These are phyloP conservation scores for Pseudorectes ferrugineus DNA, from an alignment of 2,113 vertebrate genomes.

Conservation along the genomic window DNA sequence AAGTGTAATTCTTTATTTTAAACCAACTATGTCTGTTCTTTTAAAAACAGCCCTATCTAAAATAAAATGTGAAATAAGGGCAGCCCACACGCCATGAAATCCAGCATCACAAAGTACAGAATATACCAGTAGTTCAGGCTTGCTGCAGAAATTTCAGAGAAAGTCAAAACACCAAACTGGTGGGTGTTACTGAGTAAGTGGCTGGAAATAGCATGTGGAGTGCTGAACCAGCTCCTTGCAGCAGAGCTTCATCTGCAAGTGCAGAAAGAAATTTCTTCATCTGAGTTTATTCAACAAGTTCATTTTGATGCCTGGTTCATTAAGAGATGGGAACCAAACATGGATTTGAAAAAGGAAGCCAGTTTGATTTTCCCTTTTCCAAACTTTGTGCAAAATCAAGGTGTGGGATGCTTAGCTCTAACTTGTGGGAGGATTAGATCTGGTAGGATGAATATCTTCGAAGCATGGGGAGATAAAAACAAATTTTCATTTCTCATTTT, in stretches of 20 bases:
- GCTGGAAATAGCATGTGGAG: not conserved
- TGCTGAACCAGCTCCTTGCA: slow-evolving; percentile 20
- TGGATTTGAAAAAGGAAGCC: not conserved
- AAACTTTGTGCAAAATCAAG: not conserved
- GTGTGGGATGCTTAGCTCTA: not conserved
- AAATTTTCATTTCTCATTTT: not conserved
- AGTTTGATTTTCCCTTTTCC: not conserved
- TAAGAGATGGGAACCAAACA: not conserved
- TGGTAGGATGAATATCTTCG: not conserved
- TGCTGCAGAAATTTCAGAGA: slow-evolving; percentile 32
- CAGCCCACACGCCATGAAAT: not conserved
- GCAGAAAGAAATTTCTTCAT: slow-evolving; percentile 21
- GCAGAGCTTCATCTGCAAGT: slow-evolving; percentile 19
- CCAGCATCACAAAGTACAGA: not conserved
- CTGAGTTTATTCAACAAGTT: slow-evolving; percentile 28
- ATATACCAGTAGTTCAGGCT: not conserved
- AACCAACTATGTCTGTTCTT: not conserved
- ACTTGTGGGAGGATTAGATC: not conserved
- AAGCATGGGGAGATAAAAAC: not conserved
- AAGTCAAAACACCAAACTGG: slow-evolving; percentile 29
- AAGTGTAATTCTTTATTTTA: not conserved
- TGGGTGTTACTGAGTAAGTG: slow-evolving; percentile 7
- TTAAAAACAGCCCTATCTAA: not conserved
- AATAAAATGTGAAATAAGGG: slow-evolving; percentile 21
- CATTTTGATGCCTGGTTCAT: not conserved